Evolutionary conservation across 1,140 invertebrate species (phyloP).

Genomic region (Halyomorpha halys): DNA sequence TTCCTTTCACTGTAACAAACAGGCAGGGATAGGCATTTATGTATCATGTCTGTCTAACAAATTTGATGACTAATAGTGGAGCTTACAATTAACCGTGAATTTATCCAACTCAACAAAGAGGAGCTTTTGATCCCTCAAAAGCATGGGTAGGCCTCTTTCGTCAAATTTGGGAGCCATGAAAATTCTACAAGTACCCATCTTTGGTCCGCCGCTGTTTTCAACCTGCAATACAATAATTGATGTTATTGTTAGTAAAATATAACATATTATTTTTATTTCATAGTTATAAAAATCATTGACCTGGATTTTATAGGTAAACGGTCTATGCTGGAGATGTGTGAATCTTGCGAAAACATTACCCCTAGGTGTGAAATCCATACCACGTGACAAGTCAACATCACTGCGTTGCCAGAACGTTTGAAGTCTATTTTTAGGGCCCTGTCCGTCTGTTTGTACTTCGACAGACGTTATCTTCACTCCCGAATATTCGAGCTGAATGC

Average conservation of each 20-base stretch:
- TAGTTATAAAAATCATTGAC: constrained; percentile 10
- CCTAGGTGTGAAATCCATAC: constrained; percentile 38
- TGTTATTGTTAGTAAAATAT: not conserved
- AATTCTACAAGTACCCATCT: constrained; percentile 45
- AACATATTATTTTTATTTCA: not conserved
- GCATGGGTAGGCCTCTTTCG: constrained; percentile 39
- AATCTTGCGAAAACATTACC: constrained; percentile 37
- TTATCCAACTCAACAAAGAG: constrained; percentile 48
- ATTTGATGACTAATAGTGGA: too few species aligned
- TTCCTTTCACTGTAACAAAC: constrained; percentile 40
- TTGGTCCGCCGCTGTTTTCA: constrained; percentile 29
- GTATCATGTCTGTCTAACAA: too few species aligned
- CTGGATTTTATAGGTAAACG: constrained; percentile 25
- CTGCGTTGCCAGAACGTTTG: constrained; percentile 40
- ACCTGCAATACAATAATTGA: constrained; percentile 25
- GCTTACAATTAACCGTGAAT: constrained; percentile 41
- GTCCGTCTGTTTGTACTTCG: constrained; percentile 37
- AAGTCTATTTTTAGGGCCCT: constrained; percentile 32
- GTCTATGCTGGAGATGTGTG: constrained; percentile 38
- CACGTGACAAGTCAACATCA: constrained; percentile 38
- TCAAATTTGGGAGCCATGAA: constrained; percentile 46
- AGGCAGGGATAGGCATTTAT: not conserved
- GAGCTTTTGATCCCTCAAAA: constrained; percentile 39
- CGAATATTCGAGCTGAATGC: constrained; percentile 47
- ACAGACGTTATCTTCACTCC: constrained; percentile 43